Conservation (phyloP, 2,797 vertebrate genomes). For the Typhlichthys subterraneus region DNA sequence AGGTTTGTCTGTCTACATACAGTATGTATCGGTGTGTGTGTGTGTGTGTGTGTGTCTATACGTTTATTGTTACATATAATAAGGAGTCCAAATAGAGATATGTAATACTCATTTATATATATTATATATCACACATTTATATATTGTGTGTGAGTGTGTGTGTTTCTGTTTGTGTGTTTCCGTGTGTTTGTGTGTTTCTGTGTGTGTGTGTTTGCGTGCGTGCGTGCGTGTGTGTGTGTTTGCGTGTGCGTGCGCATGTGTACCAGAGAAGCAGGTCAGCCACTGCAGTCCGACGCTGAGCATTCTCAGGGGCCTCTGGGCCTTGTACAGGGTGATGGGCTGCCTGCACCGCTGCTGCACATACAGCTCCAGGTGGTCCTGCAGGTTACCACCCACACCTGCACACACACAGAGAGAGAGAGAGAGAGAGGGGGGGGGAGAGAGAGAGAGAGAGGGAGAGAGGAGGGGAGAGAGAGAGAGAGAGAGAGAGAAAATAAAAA, state of each 20-base stretch:
- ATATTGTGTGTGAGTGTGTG: not conserved
- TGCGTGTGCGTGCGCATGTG: not conserved
- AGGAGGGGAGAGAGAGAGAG: no score
- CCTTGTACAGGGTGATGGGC: conserved; percentile 88
- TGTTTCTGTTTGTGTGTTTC: no score
- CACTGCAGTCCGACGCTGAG: conserved; percentile 90
- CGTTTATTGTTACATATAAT: no score
- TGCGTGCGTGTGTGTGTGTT: not conserved
- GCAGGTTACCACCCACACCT: conserved; percentile 96
- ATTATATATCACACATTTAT: no score
- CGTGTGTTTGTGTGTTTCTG: no score
- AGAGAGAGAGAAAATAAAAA: not conserved
- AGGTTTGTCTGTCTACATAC: no score
- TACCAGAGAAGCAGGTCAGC: conserved; percentile 87
- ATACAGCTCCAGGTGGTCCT: conserved; percentile 96
- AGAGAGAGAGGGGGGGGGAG: not conserved
- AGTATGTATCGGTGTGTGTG: no score
- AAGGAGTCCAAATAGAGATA: no score
- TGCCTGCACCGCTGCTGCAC: conserved; percentile 90
- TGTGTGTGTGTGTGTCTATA: no score
- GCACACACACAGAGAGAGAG: not conserved
- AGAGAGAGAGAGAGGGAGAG: not conserved
- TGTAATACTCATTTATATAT: no score
- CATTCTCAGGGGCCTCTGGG: conserved; percentile 90
- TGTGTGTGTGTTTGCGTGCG: no score